Conservation (phyloP, 2,888 invertebrate genomes). For the Drosophila paramelanica region DNA sequence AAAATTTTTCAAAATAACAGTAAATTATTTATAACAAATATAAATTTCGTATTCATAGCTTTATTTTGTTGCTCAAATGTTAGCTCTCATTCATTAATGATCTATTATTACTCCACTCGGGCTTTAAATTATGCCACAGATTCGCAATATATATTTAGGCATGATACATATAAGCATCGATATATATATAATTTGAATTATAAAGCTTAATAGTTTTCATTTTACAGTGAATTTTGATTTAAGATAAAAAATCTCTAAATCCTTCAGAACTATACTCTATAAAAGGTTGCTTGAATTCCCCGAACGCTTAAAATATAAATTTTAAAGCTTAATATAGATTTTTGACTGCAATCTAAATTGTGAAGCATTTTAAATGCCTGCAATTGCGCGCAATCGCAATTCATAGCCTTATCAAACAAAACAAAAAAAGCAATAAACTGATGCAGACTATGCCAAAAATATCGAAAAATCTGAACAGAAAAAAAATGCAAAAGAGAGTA, state of each 20-base stretch:
- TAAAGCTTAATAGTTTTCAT: too few relatives aligned
- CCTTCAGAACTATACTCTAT: too few relatives aligned
- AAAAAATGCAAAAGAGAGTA: background rate
- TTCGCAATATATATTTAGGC: too few relatives aligned
- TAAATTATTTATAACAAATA: background rate
- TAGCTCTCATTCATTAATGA: too few relatives aligned
- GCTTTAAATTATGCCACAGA: too few relatives aligned
- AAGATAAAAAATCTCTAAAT: too few relatives aligned
- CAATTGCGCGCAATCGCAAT: background rate
- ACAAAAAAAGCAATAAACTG: too few relatives aligned
- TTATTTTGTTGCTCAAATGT: too few relatives aligned
- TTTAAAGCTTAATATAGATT: background rate
- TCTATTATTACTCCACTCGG: too few relatives aligned
- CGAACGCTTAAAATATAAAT: background rate
- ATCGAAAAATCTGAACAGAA: background rate
- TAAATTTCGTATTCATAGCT: background rate
- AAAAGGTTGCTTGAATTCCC: background rate
- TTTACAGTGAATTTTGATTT: too few relatives aligned
- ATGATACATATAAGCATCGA: too few relatives aligned
- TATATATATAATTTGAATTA: too few relatives aligned
- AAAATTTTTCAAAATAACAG: constrained; percentile 1
- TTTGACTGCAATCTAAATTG: constrained; percentile 8
- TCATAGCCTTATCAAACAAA: background rate
- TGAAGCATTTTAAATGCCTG: constrained; percentile 18
- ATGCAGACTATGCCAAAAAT: background rate